Evolutionary conservation across 2,113 vertebrate species (phyloP), one percentile per base, ranked within the genome.

Genomic region (Athene noctua): DNA sequence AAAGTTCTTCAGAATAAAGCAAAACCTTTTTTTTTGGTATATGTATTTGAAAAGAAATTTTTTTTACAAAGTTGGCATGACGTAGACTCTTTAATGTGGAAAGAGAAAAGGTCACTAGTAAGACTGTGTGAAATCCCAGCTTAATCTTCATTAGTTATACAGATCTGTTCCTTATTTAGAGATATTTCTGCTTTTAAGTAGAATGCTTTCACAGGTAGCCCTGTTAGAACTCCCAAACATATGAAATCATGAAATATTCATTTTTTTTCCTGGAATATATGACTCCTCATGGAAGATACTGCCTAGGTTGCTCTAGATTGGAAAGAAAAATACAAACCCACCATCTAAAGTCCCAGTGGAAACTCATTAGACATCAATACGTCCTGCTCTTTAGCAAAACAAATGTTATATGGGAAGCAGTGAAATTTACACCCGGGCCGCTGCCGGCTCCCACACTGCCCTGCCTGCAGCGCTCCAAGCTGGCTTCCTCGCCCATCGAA

Each of bases 41-140:
- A 73, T 63, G 13, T 75, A 87, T 49, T 82, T 73, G 46, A 79
- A 55, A 91, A 82, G 61, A 86, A 75, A 19, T 0, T 9, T 74
- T 88, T 92, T 94, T 89, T 36, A 34, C 49, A 70, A 77, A 94
- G 51, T 46, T 81, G 46, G 42, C 30, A 57, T 86, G 63, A 49
- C 67, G 72, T 27, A 68, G 61, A 38, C 22, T 86, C 82, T 97
- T 95, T 90, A 94, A 94, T 94, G 90, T 95, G 80, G 92, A 94
- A 93, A 92, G 11, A 82, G 42, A 22, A 62, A 66, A 71, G 96
- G 32, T 70, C 49, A 57, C 32, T 92, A 38, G 54, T 82, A 85
- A 87, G 21, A 82, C 27, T 90, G 83, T 80, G 90, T 89, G 89
- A 95, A 95, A 94, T 86, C 70, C 65, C 86, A 94, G 61, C 54